Percentiles rank a stretch among this genome's conserved stretches.
phyloP scores from a whole-genome alignment of 2,888 invertebrate genomes.

The Byasa hedistus region DNA sequence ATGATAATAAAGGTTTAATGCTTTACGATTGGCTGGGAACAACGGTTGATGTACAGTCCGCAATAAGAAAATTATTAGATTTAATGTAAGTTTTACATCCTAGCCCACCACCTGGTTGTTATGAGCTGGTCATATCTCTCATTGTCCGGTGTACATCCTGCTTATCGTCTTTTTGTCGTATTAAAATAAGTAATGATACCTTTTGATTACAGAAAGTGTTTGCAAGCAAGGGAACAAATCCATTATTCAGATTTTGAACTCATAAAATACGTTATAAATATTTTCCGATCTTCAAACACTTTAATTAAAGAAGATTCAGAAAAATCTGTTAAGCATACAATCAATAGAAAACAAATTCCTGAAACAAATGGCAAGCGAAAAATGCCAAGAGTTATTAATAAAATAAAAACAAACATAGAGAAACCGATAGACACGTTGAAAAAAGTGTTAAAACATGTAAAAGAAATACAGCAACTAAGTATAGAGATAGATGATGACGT shows the following conservation, averaged over 20 bases:
- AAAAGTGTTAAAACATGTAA: constrained; percentile 28
- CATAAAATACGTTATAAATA: constrained; percentile 48
- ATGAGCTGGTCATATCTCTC: too few species aligned
- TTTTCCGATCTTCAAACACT: constrained; percentile 40
- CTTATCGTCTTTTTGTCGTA: too few species aligned
- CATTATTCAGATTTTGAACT: constrained; percentile 53
- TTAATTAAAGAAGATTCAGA: constrained; percentile 8
- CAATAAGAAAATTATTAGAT: constrained; percentile 47
- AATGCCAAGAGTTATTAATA: constrained; percentile 37
- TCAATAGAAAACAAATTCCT: neutral
- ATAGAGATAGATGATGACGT: neutral
- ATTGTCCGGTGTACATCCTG: too few species aligned
- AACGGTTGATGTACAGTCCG: constrained; percentile 54
- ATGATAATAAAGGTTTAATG: constrained; percentile 42
- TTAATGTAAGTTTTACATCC: constrained; percentile 50
- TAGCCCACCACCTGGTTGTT: too few species aligned
- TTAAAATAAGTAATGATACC: too few species aligned
- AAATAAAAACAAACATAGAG: constrained; percentile 21
- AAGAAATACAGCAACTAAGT: constrained; percentile 9
- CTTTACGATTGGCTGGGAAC: constrained; percentile 61
- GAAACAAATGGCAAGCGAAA: constrained; percentile 22
- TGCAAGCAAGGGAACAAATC: constrained; percentile 33
- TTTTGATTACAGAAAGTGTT: constrained; percentile 7
- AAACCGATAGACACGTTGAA: constrained; percentile 34
- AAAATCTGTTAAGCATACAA: constrained; percentile 1